Conservation (phyloP, 2,797 vertebrate genomes). For the Crax fasciolata region DNA sequence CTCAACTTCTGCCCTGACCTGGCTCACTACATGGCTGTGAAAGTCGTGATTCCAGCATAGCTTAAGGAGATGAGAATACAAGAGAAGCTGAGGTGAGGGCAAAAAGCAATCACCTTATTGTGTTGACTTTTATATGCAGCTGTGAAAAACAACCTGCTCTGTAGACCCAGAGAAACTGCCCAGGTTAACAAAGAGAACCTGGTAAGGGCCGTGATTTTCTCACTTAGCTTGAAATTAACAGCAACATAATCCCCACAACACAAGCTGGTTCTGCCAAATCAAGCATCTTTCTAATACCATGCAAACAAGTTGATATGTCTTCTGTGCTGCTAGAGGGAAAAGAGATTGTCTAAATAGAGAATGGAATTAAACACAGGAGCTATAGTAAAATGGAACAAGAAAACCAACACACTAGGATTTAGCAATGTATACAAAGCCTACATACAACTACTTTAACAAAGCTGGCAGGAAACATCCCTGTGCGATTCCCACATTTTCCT, state of each 20-base stretch:
- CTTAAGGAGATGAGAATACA: background rate
- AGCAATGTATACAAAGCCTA: conserved; percentile 49
- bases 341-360: conserved; percentile 31
- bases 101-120: background rate
- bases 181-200: background rate
- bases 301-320: background rate
- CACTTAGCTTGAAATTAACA: conserved; percentile 49
- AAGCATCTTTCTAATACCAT: conserved; percentile 38
- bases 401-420: background rate
- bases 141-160: conserved; percentile 15
- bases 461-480: conserved; percentile 92
- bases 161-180: background rate
- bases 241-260: conserved; percentile 29
- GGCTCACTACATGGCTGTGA: background rate
- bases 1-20: conserved; percentile 6
- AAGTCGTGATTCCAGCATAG: background rate
- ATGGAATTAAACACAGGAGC: conserved; percentile 9
- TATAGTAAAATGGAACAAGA: conserved; percentile 7
- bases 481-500: conserved; percentile 88
- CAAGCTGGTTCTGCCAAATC: background rate
- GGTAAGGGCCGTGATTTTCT: conserved; percentile 13
- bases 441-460: conserved; percentile 88
- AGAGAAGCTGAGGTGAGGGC: background rate
- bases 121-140: background rate
- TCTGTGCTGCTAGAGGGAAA: conserved; percentile 21